These are phyloP conservation scores for Alloplasta piceator DNA, from an alignment of 2,888 invertebrate species.

Conservation along the genomic window DNA sequence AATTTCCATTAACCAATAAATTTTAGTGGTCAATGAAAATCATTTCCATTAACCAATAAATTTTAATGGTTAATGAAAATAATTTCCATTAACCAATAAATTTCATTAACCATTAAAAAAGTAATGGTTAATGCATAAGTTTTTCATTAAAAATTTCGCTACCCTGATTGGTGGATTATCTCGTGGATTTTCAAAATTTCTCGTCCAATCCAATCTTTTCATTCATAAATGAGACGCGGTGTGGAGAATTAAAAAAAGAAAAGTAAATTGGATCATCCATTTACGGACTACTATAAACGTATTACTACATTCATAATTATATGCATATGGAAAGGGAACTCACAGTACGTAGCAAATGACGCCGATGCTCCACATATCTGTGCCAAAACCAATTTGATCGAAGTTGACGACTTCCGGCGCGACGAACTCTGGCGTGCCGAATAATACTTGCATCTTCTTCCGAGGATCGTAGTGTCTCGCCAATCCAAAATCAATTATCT, in stretches of 20 bases:
- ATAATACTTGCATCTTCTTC: slow-evolving; percentile 96
- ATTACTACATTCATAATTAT: slow-evolving; percentile 1
- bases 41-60: no score
- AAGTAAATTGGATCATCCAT: neutral
- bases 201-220: slow-evolving; percentile 8
- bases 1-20: no score
- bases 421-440: slow-evolving; percentile 99
- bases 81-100: no score
- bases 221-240: slow-evolving; percentile 44
- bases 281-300: neutral
- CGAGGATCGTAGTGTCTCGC: slow-evolving; percentile 96
- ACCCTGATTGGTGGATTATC: neutral
- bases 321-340: slow-evolving; percentile 84
- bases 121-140: no score
- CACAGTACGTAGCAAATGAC: slow-evolving; percentile 99
- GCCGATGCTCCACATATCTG: slow-evolving; percentile 99
- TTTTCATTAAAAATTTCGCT: no score
- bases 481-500: slow-evolving; percentile 99
- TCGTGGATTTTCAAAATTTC: slow-evolving; percentile 34
- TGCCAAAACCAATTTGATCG: slow-evolving; percentile 97
- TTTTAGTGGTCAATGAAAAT: no score
- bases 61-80: no score
- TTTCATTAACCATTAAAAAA: no score
- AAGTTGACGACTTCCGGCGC: slow-evolving; percentile 99
- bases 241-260: neutral